Percentiles rank a stretch among this genome's conserved stretches.
phyloP scores from a whole-genome alignment of 2,888 invertebrate species.

The Desoria tigrina region DNA sequence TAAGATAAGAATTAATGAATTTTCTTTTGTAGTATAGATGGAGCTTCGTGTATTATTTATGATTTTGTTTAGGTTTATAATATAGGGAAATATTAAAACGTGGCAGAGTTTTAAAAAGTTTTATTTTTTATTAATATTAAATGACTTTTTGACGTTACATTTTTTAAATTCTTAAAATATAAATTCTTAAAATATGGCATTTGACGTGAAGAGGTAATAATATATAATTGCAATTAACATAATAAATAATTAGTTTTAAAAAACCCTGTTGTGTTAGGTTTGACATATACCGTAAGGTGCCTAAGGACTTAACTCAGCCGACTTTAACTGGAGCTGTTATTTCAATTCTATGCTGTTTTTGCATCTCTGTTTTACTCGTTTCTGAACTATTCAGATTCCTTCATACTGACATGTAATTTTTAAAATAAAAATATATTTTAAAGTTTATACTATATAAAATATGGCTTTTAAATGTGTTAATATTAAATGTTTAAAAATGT shows the following conservation, averaged over 20 bases:
- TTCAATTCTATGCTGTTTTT: slow-evolving; percentile 60
- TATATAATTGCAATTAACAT: slow-evolving; percentile 5
- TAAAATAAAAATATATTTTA: no score
- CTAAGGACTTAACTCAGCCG: slow-evolving; percentile 62
- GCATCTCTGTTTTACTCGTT: slow-evolving; percentile 60
- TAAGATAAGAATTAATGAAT: no score
- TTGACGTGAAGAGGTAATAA: slow-evolving; percentile 37
- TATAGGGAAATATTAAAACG: no score
- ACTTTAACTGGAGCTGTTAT: slow-evolving; percentile 62
- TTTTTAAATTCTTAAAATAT: no score
- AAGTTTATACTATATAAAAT: slow-evolving; percentile 1
- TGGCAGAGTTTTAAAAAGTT: no score
- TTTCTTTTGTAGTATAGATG: no score
- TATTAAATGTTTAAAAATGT: slow-evolving; percentile 24
- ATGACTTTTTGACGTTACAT: no score
- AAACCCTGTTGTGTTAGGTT: no score
- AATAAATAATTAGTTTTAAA: background rate
- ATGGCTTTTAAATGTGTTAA: background rate
- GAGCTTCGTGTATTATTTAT: no score
- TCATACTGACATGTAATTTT: slow-evolving; percentile 60
- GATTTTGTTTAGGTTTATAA: no score
- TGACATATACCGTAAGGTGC: slow-evolving; percentile 65
- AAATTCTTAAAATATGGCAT: slow-evolving; percentile 30
- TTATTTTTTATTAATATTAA: no score
- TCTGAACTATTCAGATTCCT: slow-evolving; percentile 60